Evolutionary conservation across 2,797 vertebrate species (phyloP).

Genomic region (Coranthus polyacanthus): DNA sequence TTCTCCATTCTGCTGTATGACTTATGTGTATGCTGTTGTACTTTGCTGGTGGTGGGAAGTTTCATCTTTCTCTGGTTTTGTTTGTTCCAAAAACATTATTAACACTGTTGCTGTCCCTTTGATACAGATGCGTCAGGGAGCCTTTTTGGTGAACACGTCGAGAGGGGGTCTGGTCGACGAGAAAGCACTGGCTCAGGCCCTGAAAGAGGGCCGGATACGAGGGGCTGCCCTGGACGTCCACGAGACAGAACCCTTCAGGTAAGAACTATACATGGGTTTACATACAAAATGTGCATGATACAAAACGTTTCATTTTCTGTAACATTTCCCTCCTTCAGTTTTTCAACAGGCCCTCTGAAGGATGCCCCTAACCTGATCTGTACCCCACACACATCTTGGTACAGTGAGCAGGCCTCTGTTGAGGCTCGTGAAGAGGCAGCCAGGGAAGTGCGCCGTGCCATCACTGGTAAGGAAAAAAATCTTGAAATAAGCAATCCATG

Average conservation of each 20-base stretch:
- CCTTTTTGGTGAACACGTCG: constrained; percentile 92
- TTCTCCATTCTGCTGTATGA: background rate
- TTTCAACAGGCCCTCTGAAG: constrained; percentile 91
- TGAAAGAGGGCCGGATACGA: constrained; percentile 93
- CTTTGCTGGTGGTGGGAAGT: constrained; percentile 1
- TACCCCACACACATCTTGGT: constrained; percentile 93
- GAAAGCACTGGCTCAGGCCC: constrained; percentile 91
- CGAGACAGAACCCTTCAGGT: constrained; percentile 93
- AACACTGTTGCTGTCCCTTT: constrained; percentile 4
- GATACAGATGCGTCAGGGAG: constrained; percentile 91
- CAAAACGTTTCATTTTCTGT: background rate
- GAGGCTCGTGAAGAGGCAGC: constrained; percentile 92
- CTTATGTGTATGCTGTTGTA: background rate
- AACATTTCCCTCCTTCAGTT: constrained; percentile 74
- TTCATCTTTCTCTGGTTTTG: background rate
- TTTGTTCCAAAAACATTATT: constrained; percentile 6
- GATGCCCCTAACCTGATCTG: constrained; percentile 93
- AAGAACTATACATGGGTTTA: constrained; percentile 5
- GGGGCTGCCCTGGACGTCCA: constrained; percentile 92
- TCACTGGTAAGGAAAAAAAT: constrained; percentile 85
- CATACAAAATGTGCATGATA: background rate
- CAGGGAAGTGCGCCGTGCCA: constrained; percentile 91
- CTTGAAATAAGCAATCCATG: too few species aligned
- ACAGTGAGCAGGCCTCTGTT: constrained; percentile 92
- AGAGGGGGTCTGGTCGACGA: constrained; percentile 92